phyloP scores from a whole-genome alignment of 2,888 invertebrate species.

The Clitarchus hookeri region DNA sequence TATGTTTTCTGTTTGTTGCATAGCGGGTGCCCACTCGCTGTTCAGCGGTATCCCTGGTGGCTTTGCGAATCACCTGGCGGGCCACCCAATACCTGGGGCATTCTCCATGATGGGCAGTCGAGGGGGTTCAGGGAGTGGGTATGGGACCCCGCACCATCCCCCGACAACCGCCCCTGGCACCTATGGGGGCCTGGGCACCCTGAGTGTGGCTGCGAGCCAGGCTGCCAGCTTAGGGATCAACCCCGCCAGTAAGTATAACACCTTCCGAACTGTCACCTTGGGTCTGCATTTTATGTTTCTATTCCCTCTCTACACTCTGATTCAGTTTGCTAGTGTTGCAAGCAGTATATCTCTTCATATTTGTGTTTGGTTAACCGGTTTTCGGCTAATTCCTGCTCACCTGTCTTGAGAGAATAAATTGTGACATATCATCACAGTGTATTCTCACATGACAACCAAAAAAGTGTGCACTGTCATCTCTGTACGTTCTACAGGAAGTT shows the following conservation, averaged over 20 bases:
- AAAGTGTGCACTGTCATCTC: too few species aligned
- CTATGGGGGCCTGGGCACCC: slow-evolving; percentile 61
- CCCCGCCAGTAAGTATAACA: slow-evolving; percentile 57
- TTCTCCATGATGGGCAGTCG: slow-evolving; percentile 54
- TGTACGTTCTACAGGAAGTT: too few species aligned
- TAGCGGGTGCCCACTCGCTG: slow-evolving; percentile 36
- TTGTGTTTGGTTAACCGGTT: too few species aligned
- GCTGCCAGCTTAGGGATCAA: slow-evolving; percentile 80
- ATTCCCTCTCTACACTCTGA: too few species aligned
- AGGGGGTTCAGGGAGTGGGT: slow-evolving; percentile 47
- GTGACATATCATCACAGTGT: too few species aligned
- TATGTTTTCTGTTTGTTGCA: not conserved
- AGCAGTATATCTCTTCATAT: too few species aligned
- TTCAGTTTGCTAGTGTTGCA: too few species aligned
- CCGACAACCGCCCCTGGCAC: slow-evolving; percentile 55
- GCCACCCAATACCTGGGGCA: slow-evolving; percentile 55
- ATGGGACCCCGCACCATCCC: slow-evolving; percentile 45
- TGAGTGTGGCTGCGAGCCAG: slow-evolving; percentile 84
- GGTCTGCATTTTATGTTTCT: too few species aligned
- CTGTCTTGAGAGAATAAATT: too few species aligned
- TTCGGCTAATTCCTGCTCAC: too few species aligned
- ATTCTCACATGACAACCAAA: too few species aligned
- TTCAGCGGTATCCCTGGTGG: slow-evolving; percentile 54
- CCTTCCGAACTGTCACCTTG: too few species aligned
- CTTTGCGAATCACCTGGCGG: slow-evolving; percentile 51